Conservation (phyloP, 2,113 vertebrate species). For the Conger conger region DNA sequence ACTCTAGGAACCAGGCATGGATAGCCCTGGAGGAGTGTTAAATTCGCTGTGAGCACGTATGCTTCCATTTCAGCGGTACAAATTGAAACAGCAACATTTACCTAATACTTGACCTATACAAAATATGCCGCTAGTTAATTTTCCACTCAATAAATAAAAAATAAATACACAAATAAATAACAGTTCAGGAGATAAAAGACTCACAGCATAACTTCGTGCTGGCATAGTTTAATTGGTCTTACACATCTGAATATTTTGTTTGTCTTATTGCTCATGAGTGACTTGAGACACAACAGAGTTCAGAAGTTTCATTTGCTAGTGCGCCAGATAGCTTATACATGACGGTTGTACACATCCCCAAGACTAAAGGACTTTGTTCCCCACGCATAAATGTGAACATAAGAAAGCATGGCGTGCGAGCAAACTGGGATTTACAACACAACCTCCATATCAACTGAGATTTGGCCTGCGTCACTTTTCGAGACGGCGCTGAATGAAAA, state of each 20-base stretch:
- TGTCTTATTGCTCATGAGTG: not conserved
- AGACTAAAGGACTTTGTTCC: constrained; percentile 33
- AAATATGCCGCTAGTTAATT: not conserved
- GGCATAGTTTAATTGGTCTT: not conserved
- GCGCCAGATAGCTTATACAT: constrained; percentile 11
- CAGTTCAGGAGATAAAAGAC: not conserved
- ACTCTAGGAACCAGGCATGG: not conserved
- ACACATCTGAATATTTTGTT: not conserved
- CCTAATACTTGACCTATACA: not conserved
- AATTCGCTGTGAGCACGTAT: not conserved
- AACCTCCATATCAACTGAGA: constrained; percentile 33
- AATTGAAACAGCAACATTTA: not conserved
- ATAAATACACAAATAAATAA: not conserved
- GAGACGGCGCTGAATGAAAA: constrained; percentile 24
- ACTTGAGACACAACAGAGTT: not conserved
- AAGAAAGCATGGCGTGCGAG: constrained; percentile 50
- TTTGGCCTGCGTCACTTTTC: constrained; percentile 31
- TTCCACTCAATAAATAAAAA: not conserved
- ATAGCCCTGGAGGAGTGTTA: not conserved
- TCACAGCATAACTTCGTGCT: not conserved
- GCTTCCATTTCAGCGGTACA: not conserved
- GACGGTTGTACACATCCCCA: not conserved
- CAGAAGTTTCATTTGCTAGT: not conserved
- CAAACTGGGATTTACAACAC: constrained; percentile 50
- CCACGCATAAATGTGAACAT: constrained; percentile 50